Conservation (phyloP, 2,113 vertebrate genomes). For the Scortum barcoo region DNA sequence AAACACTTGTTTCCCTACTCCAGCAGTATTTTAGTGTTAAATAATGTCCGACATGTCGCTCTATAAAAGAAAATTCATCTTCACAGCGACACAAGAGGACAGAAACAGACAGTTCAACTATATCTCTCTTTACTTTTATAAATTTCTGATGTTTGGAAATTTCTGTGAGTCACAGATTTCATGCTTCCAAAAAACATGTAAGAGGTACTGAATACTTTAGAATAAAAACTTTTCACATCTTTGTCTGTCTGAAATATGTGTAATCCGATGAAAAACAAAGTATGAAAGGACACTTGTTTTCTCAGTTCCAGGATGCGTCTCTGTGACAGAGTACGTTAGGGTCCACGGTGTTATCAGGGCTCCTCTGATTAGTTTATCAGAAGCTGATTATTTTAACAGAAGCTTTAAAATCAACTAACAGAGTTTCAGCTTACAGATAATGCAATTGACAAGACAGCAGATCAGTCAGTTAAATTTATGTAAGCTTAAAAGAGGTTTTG, state of each 20-base stretch:
- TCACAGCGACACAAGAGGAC: too few relatives aligned
- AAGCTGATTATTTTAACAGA: constrained; percentile 9
- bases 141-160: too few relatives aligned
- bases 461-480: not conserved
- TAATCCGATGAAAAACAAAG: not conserved
- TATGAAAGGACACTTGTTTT: not conserved
- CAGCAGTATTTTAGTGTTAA: not conserved
- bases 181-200: not conserved
- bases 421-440: not conserved
- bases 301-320: not conserved
- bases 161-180: too few relatives aligned
- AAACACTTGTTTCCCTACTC: not conserved
- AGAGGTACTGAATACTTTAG: not conserved
- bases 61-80: too few relatives aligned
- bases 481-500: not conserved
- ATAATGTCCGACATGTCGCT: too few relatives aligned
- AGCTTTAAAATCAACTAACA: not conserved
- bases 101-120: not conserved
- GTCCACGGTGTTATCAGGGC: constrained; percentile 13
- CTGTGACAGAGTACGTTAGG: not conserved
- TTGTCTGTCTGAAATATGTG: not conserved
- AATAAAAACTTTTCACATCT: not conserved
- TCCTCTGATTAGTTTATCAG: constrained; percentile 33
- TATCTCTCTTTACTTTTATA: not conserved
- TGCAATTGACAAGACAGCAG: constrained; percentile 12